Evolutionary conservation across 2,797 vertebrate genomes (phyloP).

Genomic region (Darevskia mixta): DNA sequence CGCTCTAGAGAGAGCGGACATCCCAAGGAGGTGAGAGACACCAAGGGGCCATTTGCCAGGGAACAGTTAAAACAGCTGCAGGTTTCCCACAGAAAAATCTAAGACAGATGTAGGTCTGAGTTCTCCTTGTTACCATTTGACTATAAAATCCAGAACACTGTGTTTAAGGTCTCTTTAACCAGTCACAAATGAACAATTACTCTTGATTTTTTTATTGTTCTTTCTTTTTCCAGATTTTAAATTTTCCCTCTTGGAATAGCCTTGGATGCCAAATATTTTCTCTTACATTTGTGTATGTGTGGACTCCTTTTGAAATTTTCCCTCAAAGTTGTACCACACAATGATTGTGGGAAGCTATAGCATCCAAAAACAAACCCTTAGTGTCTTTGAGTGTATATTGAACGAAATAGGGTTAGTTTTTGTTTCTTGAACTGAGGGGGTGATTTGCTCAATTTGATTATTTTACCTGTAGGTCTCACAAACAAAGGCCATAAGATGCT

Average conservation of each 20-base stretch:
- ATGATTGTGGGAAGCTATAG: not conserved
- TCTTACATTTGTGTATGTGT: conserved; percentile 4
- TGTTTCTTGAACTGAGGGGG: not conserved
- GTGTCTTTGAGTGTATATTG: not conserved
- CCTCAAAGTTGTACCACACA: not conserved
- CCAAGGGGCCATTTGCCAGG: conserved; percentile 47
- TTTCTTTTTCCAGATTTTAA: conserved; percentile 45
- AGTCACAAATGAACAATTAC: conserved; percentile 51
- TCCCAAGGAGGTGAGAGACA: conserved; percentile 37
- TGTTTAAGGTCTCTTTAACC: conserved; percentile 50
- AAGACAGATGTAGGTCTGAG: conserved; percentile 51
- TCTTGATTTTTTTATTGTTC: conserved; percentile 34
- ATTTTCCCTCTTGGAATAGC: not conserved
- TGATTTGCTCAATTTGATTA: not conserved
- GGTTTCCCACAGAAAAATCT: conserved; percentile 49
- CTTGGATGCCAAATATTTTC: conserved; percentile 9
- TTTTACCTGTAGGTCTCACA: not conserved
- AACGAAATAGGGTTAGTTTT: not conserved
- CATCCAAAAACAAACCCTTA: not conserved
- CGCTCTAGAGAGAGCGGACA: conserved; percentile 28
- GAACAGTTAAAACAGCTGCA: conserved; percentile 59
- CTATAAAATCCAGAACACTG: conserved; percentile 6
- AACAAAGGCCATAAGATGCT: not conserved
- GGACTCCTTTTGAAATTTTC: conserved; percentile 43
- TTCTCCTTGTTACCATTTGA: conserved; percentile 51